A percentile compares a stretch with the other conserved stretches of the same genome.
phyloP scores from a whole-genome alignment of 2,888 invertebrate genomes.

The Hanleya hanleyi region DNA sequence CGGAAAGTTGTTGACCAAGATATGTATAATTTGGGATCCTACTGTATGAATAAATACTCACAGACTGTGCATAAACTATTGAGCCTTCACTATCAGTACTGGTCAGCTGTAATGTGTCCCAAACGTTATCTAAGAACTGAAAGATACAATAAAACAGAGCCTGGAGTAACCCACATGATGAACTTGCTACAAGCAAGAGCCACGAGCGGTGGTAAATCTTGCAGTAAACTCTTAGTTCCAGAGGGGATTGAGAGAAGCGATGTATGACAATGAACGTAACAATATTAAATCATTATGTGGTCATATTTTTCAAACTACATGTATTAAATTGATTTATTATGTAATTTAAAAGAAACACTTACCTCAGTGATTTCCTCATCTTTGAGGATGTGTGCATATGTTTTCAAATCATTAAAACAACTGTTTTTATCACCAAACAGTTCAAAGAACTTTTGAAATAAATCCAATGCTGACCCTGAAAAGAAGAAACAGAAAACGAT shows the following conservation, averaged over 20 bases:
- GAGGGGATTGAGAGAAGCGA: too few species aligned
- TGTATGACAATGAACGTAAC: too few species aligned
- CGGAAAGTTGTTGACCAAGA: too few species aligned
- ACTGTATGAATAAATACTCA: slow-evolving; percentile 42
- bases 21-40: too few species aligned
- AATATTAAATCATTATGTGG: too few species aligned
- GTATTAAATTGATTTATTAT: not conserved
- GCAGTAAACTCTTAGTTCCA: too few species aligned
- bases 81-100: slow-evolving; percentile 39
- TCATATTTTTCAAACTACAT: too few species aligned
- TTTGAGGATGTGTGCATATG: slow-evolving; percentile 82
- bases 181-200: too few species aligned
- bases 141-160: slow-evolving; percentile 16
- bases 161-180: not conserved
- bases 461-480: slow-evolving; percentile 62
- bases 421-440: slow-evolving; percentile 91
- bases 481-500: slow-evolving; percentile 16
- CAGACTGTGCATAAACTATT: slow-evolving; percentile 53
- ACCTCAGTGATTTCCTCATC: slow-evolving; percentile 76
- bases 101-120: not conserved
- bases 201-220: too few species aligned
- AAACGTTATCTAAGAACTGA: slow-evolving; percentile 47
- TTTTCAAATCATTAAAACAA: slow-evolving; percentile 87
- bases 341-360: not conserved
- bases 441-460: slow-evolving; percentile 84